phyloP scores from a whole-genome alignment of 1,140 invertebrate species.

The Drosophila dunni region DNA sequence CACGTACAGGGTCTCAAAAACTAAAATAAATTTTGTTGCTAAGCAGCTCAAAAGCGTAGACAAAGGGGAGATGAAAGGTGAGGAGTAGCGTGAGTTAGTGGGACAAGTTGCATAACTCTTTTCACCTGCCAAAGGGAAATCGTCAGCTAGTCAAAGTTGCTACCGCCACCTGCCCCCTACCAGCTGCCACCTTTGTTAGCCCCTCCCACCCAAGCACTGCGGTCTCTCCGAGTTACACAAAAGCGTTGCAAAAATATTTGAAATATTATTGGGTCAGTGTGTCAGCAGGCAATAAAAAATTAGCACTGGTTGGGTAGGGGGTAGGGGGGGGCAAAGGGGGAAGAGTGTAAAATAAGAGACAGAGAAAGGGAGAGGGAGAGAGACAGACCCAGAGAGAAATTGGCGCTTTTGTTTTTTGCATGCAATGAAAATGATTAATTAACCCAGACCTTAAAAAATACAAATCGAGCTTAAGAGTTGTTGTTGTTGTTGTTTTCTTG shows the following conservation, averaged over 20 bases:
- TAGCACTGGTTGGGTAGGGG: constrained; percentile 34
- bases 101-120: constrained; percentile 14
- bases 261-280: constrained; percentile 78
- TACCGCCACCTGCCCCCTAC: background rate
- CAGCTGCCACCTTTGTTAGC: background rate
- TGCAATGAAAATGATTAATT: constrained; percentile 77
- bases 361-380: background rate
- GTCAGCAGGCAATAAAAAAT: constrained; percentile 69
- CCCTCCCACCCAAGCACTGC: background rate
- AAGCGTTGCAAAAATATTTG: constrained; percentile 41
- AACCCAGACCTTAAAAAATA: constrained; percentile 75
- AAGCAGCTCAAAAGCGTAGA: background rate
- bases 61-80: background rate
- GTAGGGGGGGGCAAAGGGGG: background rate
- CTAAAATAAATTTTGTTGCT: constrained; percentile 11
- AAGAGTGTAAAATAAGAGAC: background rate
- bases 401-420: background rate
- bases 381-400: background rate
- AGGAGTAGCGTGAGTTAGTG: too few relatives aligned
- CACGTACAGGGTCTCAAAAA: background rate
- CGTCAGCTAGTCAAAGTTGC: background rate
- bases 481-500: constrained; percentile 18
- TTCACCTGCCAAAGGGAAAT: background rate
- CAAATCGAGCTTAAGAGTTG: constrained; percentile 43
- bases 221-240: constrained; percentile 13